These are phyloP conservation scores for Thamnaconus septentrionalis DNA, from an alignment of 2,113 vertebrate genomes.

Conservation along the genomic window DNA sequence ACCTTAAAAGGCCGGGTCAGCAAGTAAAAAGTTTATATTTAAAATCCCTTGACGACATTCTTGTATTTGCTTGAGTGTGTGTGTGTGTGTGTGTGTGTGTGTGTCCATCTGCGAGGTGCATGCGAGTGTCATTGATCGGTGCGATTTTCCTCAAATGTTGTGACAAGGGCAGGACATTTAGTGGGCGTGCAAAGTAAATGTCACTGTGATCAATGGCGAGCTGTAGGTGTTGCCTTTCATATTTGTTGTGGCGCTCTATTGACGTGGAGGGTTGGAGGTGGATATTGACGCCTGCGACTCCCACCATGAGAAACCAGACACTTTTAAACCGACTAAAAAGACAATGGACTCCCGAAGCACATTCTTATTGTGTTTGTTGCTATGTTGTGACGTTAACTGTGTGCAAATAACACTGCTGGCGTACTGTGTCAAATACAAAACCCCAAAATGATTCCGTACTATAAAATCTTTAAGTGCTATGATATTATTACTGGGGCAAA, in stretches of 20 bases:
- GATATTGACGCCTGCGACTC: constrained; percentile 77
- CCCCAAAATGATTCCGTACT: no score
- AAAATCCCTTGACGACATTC: constrained; percentile 6
- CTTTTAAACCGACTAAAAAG: constrained; percentile 52
- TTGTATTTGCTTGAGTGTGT: background rate
- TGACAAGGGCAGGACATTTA: constrained; percentile 83
- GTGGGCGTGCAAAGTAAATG: constrained; percentile 88
- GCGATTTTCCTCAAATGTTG: constrained; percentile 80
- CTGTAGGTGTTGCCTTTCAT: constrained; percentile 82
- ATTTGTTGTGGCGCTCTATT: constrained; percentile 79
- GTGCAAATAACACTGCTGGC: background rate
- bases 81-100: constrained; percentile 6
- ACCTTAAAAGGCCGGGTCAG: constrained; percentile 64
- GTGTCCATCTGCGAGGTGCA: constrained; percentile 10
- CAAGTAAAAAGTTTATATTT: constrained; percentile 29
- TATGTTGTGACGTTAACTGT: no score
- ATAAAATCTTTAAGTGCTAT: no score
- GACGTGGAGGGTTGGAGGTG: constrained; percentile 79
- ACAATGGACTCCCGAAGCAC: background rate
- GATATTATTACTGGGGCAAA: no score
- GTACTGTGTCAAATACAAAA: no score
- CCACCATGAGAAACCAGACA: constrained; percentile 33
- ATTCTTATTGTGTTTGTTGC: background rate
- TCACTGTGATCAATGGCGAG: constrained; percentile 88
- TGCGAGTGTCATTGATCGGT: constrained; percentile 63